Evolutionary conservation across 2,888 invertebrate genomes (phyloP).

Genomic region (Agrilus mali): DNA sequence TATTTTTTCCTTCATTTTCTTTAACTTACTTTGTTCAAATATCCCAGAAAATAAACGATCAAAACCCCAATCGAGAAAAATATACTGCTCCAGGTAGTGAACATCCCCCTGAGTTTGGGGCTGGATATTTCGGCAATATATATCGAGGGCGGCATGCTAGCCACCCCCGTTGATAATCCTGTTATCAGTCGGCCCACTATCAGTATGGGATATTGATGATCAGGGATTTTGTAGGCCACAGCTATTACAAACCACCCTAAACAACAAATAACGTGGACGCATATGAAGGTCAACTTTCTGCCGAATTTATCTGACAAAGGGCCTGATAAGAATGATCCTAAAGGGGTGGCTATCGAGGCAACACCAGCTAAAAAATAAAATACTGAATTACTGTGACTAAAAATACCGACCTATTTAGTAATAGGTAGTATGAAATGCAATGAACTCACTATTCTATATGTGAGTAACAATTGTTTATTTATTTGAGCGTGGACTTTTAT

Average conservation of each 20-base stretch:
- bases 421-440: background rate
- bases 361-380: slow-evolving; percentile 36
- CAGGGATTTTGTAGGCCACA: slow-evolving; percentile 24
- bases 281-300: slow-evolving; percentile 35
- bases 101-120: slow-evolving; percentile 34
- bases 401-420: too few relatives aligned
- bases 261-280: slow-evolving; percentile 36
- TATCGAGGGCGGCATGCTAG: slow-evolving; percentile 40
- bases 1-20: background rate
- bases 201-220: slow-evolving; percentile 27
- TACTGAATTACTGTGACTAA: background rate
- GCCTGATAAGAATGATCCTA: slow-evolving; percentile 41
- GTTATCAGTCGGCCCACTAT: slow-evolving; percentile 36
- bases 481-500: too few relatives aligned
- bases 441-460: background rate
- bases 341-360: slow-evolving; percentile 40
- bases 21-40: slow-evolving; percentile 32
- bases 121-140: slow-evolving; percentile 42
- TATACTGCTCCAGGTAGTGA: slow-evolving; percentile 43
- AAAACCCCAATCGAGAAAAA: slow-evolving; percentile 40
- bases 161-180: slow-evolving; percentile 40
- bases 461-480: background rate
- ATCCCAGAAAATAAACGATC: slow-evolving; percentile 39
- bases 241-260: slow-evolving; percentile 41
- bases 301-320: slow-evolving; percentile 40